Evolutionary conservation across 2,888 invertebrate species (phyloP).

Genomic region (Serripes groenlandicus): DNA sequence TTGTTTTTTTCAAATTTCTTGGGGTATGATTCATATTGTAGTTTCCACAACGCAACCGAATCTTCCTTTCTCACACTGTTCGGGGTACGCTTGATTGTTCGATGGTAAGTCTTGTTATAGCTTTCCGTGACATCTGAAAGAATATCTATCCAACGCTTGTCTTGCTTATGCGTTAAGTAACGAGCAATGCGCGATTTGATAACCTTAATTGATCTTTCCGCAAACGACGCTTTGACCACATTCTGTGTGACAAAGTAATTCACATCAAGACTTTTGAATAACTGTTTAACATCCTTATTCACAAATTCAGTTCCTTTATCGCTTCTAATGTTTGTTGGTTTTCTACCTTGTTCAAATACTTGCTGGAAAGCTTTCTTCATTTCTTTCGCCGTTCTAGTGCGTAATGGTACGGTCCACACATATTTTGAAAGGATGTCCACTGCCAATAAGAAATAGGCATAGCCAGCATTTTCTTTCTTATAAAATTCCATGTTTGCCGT

Average conservation of each 20-base stretch:
- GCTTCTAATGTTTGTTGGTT: slow-evolving; percentile 34
- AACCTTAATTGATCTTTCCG: slow-evolving; percentile 49
- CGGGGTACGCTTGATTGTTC: slow-evolving; percentile 54
- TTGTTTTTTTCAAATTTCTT: slow-evolving; percentile 1
- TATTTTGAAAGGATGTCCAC: slow-evolving; percentile 49
- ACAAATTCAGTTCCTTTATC: slow-evolving; percentile 51
- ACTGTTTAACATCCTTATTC: slow-evolving; percentile 38
- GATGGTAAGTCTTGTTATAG: slow-evolving; percentile 56
- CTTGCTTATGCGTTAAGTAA: slow-evolving; percentile 51
- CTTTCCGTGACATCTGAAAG: slow-evolving; percentile 39
- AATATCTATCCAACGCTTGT: slow-evolving; percentile 47
- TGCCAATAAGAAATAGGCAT: slow-evolving; percentile 47
- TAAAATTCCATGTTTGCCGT: slow-evolving; percentile 52
- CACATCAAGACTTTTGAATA: slow-evolving; percentile 38
- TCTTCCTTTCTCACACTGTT: slow-evolving; percentile 37
- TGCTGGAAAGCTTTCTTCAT: slow-evolving; percentile 43
- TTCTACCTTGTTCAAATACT: slow-evolving; percentile 41
- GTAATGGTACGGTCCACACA: slow-evolving; percentile 49
- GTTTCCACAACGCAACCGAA: slow-evolving; percentile 37
- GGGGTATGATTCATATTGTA: slow-evolving; percentile 28
- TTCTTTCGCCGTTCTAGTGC: slow-evolving; percentile 44
- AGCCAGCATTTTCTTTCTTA: slow-evolving; percentile 49
- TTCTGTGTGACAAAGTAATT: slow-evolving; percentile 50
- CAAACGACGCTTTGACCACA: slow-evolving; percentile 40
- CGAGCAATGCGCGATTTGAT: slow-evolving; percentile 44